Conservation (phyloP, 2,888 invertebrate genomes). For the Caenorhabditis panamensis region DNA sequence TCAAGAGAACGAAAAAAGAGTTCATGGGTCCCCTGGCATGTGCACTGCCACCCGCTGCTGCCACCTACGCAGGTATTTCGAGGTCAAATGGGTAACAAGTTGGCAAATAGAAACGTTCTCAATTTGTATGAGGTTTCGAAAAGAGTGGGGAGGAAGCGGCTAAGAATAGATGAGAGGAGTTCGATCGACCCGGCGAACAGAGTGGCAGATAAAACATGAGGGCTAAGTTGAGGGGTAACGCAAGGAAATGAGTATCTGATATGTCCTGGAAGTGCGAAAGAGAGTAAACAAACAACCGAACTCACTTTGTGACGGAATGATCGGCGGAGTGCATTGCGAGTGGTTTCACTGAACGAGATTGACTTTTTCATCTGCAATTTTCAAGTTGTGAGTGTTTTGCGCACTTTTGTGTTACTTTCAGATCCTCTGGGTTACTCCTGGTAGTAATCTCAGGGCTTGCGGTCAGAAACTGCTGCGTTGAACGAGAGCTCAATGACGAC, state of each 20-base stretch:
- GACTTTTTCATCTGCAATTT: slow-evolving; percentile 63
- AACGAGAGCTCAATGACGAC: slow-evolving; percentile 38
- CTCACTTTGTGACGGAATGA: slow-evolving; percentile 58
- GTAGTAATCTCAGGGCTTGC: slow-evolving; percentile 34
- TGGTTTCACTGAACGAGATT: slow-evolving; percentile 62
- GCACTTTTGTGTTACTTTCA: slow-evolving; percentile 1
- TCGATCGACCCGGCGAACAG: slow-evolving; percentile 1
- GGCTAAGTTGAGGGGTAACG: not conserved
- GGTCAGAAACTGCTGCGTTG: slow-evolving; percentile 46
- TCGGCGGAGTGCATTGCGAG: slow-evolving; percentile 53
- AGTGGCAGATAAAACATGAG: slow-evolving; percentile 18
- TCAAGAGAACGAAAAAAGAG: slow-evolving; percentile 31
- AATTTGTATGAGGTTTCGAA: slow-evolving; percentile 41
- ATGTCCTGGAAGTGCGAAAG: slow-evolving; percentile 33
- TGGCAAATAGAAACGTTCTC: slow-evolving; percentile 52
- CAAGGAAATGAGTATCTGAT: slow-evolving; percentile 18
- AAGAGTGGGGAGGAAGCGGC: slow-evolving; percentile 10
- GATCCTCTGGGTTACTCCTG: slow-evolving; percentile 19
- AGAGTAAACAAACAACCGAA: slow-evolving; percentile 32
- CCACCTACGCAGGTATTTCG: slow-evolving; percentile 58
- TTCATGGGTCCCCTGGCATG: slow-evolving; percentile 23
- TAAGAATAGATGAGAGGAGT: slow-evolving; percentile 44
- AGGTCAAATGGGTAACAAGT: slow-evolving; percentile 53
- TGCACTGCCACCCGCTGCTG: slow-evolving; percentile 24
- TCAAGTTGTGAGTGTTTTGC: not conserved